These are phyloP conservation scores for Trachelipus rathkii DNA, from an alignment of 1,140 invertebrate species.

Conservation along the genomic window DNA sequence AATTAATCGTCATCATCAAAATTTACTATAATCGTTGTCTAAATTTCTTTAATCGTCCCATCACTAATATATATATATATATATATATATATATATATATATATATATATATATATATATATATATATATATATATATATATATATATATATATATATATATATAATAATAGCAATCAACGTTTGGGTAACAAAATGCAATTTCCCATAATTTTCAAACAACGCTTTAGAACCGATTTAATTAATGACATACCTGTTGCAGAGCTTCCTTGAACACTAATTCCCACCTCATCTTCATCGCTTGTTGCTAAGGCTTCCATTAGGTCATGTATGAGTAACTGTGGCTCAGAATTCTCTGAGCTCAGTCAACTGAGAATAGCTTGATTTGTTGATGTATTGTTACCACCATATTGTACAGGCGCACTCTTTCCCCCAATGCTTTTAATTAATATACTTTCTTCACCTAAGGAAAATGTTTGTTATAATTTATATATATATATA, in stretches of 20 bases:
- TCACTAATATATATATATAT: no score
- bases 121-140: no score
- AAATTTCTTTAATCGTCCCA: no score
- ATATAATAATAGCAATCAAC: no score
- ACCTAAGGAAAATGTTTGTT: slow-evolving; percentile 18
- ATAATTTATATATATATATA: not conserved
- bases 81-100: no score
- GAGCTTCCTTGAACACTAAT: not conserved
- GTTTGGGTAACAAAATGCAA: no score
- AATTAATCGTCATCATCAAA: no score
- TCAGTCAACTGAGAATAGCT: not conserved
- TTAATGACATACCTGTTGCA: not conserved
- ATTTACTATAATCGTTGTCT: no score
- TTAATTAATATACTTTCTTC: slow-evolving; percentile 42
- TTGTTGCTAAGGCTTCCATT: slow-evolving; percentile 59
- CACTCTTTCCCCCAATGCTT: slow-evolving; percentile 38
- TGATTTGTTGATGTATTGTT: not conserved
- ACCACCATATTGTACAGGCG: not conserved
- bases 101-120: no score
- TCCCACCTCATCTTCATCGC: slow-evolving; percentile 51
- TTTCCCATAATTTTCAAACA: no score
- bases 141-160: no score
- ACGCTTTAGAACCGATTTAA: no score
- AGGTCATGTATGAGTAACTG: slow-evolving; percentile 64
- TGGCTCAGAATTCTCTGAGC: slow-evolving; percentile 47